phyloP scores from a whole-genome alignment of 2,113 vertebrate species.

The Hippocampus abdominalis region DNA sequence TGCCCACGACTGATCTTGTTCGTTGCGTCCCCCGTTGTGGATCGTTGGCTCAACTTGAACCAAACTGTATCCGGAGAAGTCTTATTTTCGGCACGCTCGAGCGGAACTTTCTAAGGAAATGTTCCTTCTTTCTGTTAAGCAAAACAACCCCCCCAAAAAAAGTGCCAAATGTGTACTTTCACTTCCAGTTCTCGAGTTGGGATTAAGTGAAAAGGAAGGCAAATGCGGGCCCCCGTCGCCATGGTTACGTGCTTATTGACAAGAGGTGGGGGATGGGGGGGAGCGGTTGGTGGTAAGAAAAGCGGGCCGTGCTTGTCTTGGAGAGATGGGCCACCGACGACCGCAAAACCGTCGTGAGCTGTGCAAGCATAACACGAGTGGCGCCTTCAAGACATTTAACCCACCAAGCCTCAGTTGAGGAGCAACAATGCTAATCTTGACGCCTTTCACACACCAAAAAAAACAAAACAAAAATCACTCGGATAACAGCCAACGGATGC shows the following conservation, averaged over 20 bases:
- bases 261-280: too few species aligned
- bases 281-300: not conserved
- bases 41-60: too few species aligned
- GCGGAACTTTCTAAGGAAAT: not conserved
- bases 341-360: not conserved
- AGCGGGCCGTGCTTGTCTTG: not conserved
- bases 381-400: not conserved
- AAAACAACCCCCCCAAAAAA: constrained; percentile 3
- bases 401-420: not conserved
- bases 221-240: not conserved
- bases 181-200: constrained; percentile 28
- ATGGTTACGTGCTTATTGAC: not conserved
- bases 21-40: too few species aligned
- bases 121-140: not conserved
- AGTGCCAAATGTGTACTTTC: constrained; percentile 33
- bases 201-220: not conserved
- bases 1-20: too few species aligned
- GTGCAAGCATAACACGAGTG: not conserved
- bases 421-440: not conserved
- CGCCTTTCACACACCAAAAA: not conserved
- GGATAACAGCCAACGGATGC: not conserved
- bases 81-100: not conserved
- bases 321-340: not conserved
- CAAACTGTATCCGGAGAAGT: too few species aligned
- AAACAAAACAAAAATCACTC: not conserved